Evolutionary conservation across 1,140 invertebrate genomes (phyloP), one percentile per base, ranked within the genome.

Genomic region (Procambarus virginalis): DNA sequence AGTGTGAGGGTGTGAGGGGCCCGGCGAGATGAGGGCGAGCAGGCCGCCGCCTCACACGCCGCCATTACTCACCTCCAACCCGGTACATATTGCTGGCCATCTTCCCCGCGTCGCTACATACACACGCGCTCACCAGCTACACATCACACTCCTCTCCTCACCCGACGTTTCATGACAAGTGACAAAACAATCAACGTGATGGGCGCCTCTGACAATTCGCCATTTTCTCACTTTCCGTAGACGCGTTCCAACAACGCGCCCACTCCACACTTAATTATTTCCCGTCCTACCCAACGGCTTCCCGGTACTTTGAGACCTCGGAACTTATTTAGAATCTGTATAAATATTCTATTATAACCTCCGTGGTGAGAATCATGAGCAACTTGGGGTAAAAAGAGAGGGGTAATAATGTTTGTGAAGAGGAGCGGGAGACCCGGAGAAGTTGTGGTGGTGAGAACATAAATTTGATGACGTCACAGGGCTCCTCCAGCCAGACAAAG

Each of bases 21-120:
- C n/a, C n/a, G n/a, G n/a, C n/a, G n/a, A n/a, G n/a, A n/a, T n/a
- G n/a, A n/a, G n/a, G n/a, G n/a, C n/a, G n/a, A n/a, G n/a, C 64
- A 68, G 60, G 84, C 75, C 34, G 45, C 20, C 60, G 79, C 77
- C 91, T 82, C 34, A n/a, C n/a, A n/a, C 75, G 55, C 79, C 55
- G 6, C 85, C 91, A 87, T 48, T 93, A 94, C 96, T 96, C 96
- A 98, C 97, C 97, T 97, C 97, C 97, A 95, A 98, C 97, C 95
- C 97, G 96, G 95, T 98, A 98, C 97, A 98, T 98, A 95, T 98
- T 98, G 95, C 97, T 97, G 95, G 97, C 97, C 97, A 98, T 98
- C 95, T 95, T 96, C 86, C 88, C 73, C 75, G 55, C 34, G 55
- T 81, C 86, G 81, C 89, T 85, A 90, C 76, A 73, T 58, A 75